phyloP scores from a whole-genome alignment of 2,888 invertebrate species.

The Scaptomyza polygonia region DNA sequence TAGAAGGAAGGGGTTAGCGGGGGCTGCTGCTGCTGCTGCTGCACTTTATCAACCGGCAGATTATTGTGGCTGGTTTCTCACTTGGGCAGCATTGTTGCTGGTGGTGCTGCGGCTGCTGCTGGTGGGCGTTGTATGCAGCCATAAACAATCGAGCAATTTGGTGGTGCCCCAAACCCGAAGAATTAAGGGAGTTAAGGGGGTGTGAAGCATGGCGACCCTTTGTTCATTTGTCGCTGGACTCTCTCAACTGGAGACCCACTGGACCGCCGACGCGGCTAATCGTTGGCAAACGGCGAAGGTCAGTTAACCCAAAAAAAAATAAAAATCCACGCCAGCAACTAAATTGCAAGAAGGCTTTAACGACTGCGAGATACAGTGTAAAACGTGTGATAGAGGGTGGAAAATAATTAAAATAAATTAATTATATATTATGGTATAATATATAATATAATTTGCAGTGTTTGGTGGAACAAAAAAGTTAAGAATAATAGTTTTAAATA shows the following conservation, averaged over 20 bases:
- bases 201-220: conserved; percentile 66
- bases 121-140: conserved; percentile 79
- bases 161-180: conserved; percentile 41
- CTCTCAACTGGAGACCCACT: conserved; percentile 31
- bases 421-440: too few relatives aligned
- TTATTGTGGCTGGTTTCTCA: conserved; percentile 80
- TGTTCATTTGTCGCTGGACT: conserved; percentile 73
- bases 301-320: conserved; percentile 62
- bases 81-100: conserved; percentile 62
- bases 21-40: conserved; percentile 7
- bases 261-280: conserved; percentile 72
- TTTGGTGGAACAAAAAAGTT: too few relatives aligned
- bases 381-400: background rate
- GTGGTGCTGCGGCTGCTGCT: conserved; percentile 33
- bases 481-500: too few relatives aligned
- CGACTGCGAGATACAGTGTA: background rate
- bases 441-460: too few relatives aligned
- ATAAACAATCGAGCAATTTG: conserved; percentile 82
- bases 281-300: conserved; percentile 62
- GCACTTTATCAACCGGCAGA: conserved; percentile 75
- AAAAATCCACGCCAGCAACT: conserved; percentile 9
- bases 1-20: background rate
- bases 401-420: too few relatives aligned
- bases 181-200: background rate
- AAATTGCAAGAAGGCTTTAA: background rate